phyloP scores from a whole-genome alignment of 2,113 vertebrate species.

The Gnathonemus longibarbis region DNA sequence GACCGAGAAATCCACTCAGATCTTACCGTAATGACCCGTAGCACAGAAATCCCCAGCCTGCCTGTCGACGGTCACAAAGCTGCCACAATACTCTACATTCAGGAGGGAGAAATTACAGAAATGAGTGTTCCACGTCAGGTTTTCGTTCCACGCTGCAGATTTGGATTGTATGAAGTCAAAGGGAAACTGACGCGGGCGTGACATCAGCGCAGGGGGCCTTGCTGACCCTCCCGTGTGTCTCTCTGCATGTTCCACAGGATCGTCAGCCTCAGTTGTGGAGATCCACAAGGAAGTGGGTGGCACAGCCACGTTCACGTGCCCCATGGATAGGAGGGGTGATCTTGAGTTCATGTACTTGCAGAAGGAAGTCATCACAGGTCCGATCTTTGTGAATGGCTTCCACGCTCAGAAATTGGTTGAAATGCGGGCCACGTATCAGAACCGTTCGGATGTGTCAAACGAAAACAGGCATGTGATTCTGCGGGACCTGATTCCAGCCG shows the following conservation, averaged over 20 bases:
- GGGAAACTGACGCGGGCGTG: neutral
- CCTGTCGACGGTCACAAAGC: neutral
- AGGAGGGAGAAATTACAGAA: neutral
- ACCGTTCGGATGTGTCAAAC: slow-evolving; percentile 12
- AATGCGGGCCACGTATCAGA: fast-evolving
- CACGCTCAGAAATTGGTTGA: fast-evolving
- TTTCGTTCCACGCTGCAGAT: neutral
- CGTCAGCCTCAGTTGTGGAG: neutral
- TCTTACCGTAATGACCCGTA: neutral
- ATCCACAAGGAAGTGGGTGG: neutral
- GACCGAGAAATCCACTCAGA: neutral
- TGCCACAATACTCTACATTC: neutral
- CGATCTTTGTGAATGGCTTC: slow-evolving; percentile 14
- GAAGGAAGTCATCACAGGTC: fast-evolving
- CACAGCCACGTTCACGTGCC: neutral
- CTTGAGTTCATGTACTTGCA: neutral
- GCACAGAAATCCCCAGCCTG: neutral
- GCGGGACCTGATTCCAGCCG: neutral
- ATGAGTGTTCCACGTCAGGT: neutral
- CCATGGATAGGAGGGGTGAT: fast-evolving
- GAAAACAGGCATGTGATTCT: neutral
- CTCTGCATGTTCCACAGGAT: neutral
- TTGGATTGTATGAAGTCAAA: neutral
- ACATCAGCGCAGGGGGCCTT: neutral
- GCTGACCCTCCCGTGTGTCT: neutral